Evolutionary conservation across 2,797 vertebrate species (phyloP).

Genomic region (Eutrigla gurnardus): DNA sequence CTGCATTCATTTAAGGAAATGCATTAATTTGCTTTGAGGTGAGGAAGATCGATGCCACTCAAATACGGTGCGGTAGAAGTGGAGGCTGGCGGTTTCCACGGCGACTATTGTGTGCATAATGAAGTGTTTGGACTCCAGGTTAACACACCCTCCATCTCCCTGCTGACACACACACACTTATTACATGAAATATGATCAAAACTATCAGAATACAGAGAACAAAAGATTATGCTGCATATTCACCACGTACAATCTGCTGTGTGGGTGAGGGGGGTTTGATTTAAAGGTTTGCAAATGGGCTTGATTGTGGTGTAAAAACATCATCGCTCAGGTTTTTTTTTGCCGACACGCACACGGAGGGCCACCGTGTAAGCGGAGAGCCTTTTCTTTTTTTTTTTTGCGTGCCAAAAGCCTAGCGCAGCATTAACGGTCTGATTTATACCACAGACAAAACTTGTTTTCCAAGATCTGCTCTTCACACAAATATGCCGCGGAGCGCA

Average conservation of each 20-base stretch:
- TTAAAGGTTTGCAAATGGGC: slow-evolving; percentile 80
- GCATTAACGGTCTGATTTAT: slow-evolving; percentile 82
- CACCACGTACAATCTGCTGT: slow-evolving; percentile 63
- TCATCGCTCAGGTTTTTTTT: slow-evolving; percentile 66
- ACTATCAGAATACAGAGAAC: slow-evolving; percentile 65
- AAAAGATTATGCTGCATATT: slow-evolving; percentile 69
- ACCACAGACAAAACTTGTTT: slow-evolving; percentile 82
- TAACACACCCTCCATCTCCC: slow-evolving; percentile 53
- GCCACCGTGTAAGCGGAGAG: slow-evolving; percentile 80
- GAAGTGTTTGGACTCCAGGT: slow-evolving; percentile 58
- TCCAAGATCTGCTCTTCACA: slow-evolving; percentile 80
- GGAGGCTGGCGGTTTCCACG: not conserved
- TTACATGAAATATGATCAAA: slow-evolving; percentile 62
- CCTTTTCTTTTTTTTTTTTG: slow-evolving; percentile 12
- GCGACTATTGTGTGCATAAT: slow-evolving; percentile 50
- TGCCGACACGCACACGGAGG: slow-evolving; percentile 66
- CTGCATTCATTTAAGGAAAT: too few species aligned
- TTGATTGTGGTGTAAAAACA: slow-evolving; percentile 81
- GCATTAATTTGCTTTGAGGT: too few species aligned
- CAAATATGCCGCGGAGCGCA: slow-evolving; percentile 79
- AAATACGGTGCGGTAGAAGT: too few species aligned
- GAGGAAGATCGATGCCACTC: too few species aligned
- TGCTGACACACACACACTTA: slow-evolving; percentile 49
- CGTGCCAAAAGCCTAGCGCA: slow-evolving; percentile 70
- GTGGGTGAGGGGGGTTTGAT: slow-evolving; percentile 70